Base-by-base conservation (phyloP, 2,797 vertebrate genomes). In the Myoxocephalus aenaeus region DNA sequence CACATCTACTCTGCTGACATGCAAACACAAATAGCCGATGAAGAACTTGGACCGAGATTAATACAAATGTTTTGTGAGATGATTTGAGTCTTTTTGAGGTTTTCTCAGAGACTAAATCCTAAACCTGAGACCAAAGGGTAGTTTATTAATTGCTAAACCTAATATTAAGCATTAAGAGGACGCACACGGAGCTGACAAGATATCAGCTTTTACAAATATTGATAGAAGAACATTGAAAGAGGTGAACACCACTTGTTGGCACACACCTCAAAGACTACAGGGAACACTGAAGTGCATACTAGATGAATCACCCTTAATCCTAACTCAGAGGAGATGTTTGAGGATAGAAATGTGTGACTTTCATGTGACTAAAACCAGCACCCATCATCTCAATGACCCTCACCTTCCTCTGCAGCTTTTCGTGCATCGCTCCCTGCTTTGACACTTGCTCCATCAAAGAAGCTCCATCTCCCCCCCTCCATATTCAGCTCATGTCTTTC, bases 401-500 rank as follows among this genome's bases (percentile, higher is more conserved):
- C 34, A 25, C 70, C 59, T 70, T 71, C 65, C 70, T 65, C 73
- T 51, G 66, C 67, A 80, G 54, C 32, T 73, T 65, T 69, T 58
- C 17, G 0, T 29, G 53, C 46, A 36, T 71, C 14, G 11, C 61
- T 71, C 50, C 56, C 27, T 57, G 17, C 50, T 73, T 62, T 70
- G 46, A 56, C 66, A 68, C 72, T 65, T 73, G 44, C 65, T 67
- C 58, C 65, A 68, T 85, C 80, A 88, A 82, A 88, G 56, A 25
- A 54, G 20, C 83, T 76, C 65, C 70, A 70, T 81, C 74, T 70
- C 74, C 75, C 62, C 56, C 69, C 72, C 68, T 86, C 79, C 72
- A 87, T 74, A 83, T 84, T 80, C 85, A 67, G 74, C 85, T 90
- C 75, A 62, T 86, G 68, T 83, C 61, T 75, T 71, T 54, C 73